phyloP scores from a whole-genome alignment of 2,888 invertebrate genomes.

The Hemicrepidius hirtus region DNA sequence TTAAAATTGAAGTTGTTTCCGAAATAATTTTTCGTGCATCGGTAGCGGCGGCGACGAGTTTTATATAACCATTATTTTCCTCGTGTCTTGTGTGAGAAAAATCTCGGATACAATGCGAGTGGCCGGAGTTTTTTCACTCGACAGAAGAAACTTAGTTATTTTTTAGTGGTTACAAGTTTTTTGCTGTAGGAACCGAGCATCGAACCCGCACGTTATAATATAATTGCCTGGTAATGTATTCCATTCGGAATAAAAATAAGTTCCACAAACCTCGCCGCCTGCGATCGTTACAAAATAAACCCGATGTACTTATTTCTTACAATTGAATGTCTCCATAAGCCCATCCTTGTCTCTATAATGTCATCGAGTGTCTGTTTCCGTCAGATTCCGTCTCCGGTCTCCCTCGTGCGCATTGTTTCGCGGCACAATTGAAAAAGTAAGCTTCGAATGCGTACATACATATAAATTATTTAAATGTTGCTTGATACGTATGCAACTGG shows the following conservation, averaged over 20 bases:
- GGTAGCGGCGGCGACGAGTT: constrained; percentile 23
- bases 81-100: constrained; percentile 35
- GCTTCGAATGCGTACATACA: constrained; percentile 70
- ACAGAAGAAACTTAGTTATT: constrained; percentile 42
- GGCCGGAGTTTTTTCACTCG: constrained; percentile 23
- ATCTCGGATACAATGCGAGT: constrained; percentile 33
- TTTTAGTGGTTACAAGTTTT: constrained; percentile 49
- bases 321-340: constrained; percentile 62
- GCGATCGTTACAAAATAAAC: constrained; percentile 66
- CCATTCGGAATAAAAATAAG: constrained; percentile 66
- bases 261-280: constrained; percentile 61
- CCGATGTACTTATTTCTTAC: constrained; percentile 65
- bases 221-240: constrained; percentile 65
- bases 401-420: constrained; percentile 66
- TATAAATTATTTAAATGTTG: constrained; percentile 73
- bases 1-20: constrained; percentile 61
- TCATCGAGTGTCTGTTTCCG: constrained; percentile 59
- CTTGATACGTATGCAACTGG: constrained; percentile 72
- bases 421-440: constrained; percentile 70
- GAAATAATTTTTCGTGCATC: constrained; percentile 53
- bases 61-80: constrained; percentile 33
- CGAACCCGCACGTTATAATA: constrained; percentile 58
- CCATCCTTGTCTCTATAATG: constrained; percentile 55
- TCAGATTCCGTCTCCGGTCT: constrained; percentile 65
- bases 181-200: constrained; percentile 56